These are phyloP conservation scores for Anoura caudifer DNA, from an alignment of 2,113 vertebrate genomes.

Conservation along the genomic window DNA sequence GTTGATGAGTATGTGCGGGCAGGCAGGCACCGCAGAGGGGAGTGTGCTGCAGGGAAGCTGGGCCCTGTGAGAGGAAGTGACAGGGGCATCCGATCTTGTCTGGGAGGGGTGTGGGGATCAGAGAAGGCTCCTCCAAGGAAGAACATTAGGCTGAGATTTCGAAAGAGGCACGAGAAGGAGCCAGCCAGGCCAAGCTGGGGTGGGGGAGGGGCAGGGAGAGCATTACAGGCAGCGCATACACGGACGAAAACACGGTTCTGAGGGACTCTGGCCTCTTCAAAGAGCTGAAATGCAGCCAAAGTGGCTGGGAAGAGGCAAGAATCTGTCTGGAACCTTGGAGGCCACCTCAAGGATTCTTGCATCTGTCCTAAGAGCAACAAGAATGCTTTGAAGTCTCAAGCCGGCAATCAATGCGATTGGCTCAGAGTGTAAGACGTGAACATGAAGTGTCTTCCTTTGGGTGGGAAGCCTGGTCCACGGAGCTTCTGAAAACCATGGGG, in stretches of 20 bases:
- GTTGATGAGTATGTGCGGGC: too few relatives aligned
- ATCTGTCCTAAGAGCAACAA: neutral
- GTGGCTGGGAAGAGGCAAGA: neutral
- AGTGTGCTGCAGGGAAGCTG: neutral
- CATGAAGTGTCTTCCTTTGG: neutral
- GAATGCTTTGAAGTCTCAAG: neutral
- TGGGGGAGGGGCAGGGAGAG: fast-evolving
- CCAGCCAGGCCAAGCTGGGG: neutral
- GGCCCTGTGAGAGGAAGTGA: neutral
- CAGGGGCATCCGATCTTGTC: neutral
- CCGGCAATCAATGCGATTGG: fast-evolving
- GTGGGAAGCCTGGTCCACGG: fast-evolving
- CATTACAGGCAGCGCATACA: fast-evolving
- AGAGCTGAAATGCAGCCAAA: neutral
- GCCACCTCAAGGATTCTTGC: neutral
- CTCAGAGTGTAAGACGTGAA: neutral
- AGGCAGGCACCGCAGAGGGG: neutral
- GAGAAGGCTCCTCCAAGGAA: neutral
- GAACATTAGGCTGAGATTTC: neutral
- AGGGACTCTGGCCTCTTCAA: neutral
- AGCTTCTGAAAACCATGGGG: neutral
- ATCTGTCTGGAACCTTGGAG: too few relatives aligned
- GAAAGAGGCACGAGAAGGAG: neutral
- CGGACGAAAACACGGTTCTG: too few relatives aligned
- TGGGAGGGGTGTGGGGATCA: neutral